Evolutionary conservation across 2,797 vertebrate genomes (phyloP).

Genomic region (Platalea minor): DNA sequence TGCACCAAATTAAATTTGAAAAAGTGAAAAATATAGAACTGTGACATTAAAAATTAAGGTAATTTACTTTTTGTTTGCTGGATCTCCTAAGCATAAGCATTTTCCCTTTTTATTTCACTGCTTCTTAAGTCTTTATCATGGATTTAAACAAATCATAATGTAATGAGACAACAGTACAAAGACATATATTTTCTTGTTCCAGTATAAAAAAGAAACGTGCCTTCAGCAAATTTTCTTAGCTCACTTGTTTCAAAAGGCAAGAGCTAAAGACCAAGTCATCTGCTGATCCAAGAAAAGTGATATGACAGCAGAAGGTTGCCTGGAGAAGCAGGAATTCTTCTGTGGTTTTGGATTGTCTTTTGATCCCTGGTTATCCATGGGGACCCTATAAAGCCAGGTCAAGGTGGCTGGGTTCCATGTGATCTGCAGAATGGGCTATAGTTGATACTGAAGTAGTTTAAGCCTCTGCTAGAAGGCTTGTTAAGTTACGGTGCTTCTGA

Average conservation of each 20-base stretch:
- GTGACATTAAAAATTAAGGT: neutral
- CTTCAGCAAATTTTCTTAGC: slow-evolving; percentile 17
- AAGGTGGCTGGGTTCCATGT: neutral
- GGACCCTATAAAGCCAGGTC: neutral
- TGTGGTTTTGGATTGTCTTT: neutral
- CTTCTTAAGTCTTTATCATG: neutral
- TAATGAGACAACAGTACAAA: neutral
- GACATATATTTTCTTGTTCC: neutral
- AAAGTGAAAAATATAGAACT: neutral
- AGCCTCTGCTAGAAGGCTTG: neutral
- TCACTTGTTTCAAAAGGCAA: slow-evolving; percentile 21
- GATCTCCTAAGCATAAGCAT: neutral
- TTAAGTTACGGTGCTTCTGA: neutral
- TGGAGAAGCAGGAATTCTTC: neutral
- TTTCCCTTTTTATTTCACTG: neutral
- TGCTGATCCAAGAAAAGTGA: neutral
- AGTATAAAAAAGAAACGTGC: neutral
- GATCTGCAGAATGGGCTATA: neutral
- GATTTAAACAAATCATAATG: neutral
- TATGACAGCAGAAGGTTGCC: neutral
- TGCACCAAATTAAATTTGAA: neutral
- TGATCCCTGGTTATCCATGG: neutral
- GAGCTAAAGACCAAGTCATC: neutral
- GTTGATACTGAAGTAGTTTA: neutral
- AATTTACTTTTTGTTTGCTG: neutral